Conservation (phyloP, 2,888 invertebrate genomes). For the Barypeithes pellucidus region DNA sequence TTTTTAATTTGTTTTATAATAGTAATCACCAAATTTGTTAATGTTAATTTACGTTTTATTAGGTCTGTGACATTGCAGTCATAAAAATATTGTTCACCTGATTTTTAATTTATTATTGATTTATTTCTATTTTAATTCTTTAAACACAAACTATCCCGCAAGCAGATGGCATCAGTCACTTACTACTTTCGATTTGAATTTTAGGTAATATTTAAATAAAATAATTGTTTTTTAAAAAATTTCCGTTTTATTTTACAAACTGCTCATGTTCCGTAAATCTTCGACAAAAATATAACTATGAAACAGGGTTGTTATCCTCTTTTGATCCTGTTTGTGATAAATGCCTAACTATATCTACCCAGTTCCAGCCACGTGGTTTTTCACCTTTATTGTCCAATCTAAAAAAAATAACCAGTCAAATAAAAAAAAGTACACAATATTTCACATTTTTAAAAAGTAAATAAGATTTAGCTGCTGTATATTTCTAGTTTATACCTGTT, state of each 20-base stretch:
- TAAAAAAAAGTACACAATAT: not conserved
- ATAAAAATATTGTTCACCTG: no score
- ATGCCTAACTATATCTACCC: slow-evolving; percentile 97
- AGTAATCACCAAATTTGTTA: no score
- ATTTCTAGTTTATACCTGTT: slow-evolving; percentile 70
- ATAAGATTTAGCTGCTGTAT: not conserved
- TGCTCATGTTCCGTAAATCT: slow-evolving; percentile 5
- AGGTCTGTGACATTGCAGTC: no score
- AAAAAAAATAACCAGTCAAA: not conserved
- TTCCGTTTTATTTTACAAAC: slow-evolving; percentile 33
- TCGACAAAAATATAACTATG: slow-evolving; percentile 48
- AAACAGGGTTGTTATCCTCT: slow-evolving; percentile 64
- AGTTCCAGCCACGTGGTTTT: slow-evolving; percentile 91
- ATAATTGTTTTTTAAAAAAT: slow-evolving; percentile 10
- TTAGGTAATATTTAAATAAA: slow-evolving; percentile 4
- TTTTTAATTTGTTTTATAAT: no score
- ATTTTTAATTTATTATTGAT: no score
- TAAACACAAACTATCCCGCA: no score
- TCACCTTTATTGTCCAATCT: slow-evolving; percentile 86
- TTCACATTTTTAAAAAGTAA: no score
- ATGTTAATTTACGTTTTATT: no score
- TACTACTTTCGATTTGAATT: slow-evolving; percentile 4
- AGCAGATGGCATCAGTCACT: no score
- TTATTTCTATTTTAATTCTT: no score
- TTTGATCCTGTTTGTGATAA: slow-evolving; percentile 85